Conservation (phyloP, 2,797 vertebrate species). For the Gastrophryne carolinensis region DNA sequence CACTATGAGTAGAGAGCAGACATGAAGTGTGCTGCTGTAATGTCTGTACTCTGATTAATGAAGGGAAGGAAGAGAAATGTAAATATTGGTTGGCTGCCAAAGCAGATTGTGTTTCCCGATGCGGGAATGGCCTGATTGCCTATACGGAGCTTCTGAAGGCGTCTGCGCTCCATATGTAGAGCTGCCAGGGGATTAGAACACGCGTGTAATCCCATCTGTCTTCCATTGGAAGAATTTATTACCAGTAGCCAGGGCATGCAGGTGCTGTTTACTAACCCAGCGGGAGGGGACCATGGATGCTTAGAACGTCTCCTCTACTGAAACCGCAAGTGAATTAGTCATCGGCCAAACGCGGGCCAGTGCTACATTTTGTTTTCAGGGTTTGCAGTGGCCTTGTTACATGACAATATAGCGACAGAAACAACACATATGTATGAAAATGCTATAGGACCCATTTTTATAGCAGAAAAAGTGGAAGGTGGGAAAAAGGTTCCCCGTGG, state of each 20-base stretch:
- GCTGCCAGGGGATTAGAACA: background rate
- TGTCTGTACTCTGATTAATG: background rate
- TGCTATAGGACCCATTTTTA: no score
- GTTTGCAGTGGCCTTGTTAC: no score
- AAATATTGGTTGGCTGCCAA: slow-evolving; percentile 11
- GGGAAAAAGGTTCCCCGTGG: no score
- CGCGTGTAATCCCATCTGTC: background rate
- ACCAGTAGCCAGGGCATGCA: background rate
- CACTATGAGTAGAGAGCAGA: background rate
- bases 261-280: background rate
- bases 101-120: background rate
- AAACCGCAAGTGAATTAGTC: no score
- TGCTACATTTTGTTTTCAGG: no score
- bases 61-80: background rate
- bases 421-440: no score
- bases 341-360: no score
- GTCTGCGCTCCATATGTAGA: slow-evolving; percentile 4
- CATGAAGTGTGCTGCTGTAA: background rate
- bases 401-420: no score
- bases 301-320: background rate
- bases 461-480: no score
- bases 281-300: background rate
- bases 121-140: background rate
- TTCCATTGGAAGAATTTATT: background rate
- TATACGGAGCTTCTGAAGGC: background rate